Conservation (phyloP, 1,140 invertebrate species). For the Lethrus apterus region DNA sequence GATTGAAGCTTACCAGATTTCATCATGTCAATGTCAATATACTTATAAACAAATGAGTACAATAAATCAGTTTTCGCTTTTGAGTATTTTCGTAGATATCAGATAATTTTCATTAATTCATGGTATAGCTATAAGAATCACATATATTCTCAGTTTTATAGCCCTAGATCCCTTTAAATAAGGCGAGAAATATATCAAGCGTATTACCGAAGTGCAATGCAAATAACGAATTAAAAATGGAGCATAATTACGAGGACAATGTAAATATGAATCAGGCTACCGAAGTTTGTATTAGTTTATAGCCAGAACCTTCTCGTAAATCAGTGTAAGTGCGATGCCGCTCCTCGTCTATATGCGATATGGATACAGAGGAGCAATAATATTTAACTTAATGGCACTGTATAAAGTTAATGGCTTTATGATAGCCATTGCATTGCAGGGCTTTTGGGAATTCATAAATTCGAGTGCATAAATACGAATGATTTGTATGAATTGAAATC, state of each 20-base stretch:
- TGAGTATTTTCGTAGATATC: too few species aligned
- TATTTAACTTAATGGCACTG: constrained; percentile 30
- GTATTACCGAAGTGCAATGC: too few species aligned
- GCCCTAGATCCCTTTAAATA: too few species aligned
- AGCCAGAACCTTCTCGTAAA: constrained; percentile 24
- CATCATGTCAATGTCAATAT: too few species aligned
- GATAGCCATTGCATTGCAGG: constrained; percentile 26
- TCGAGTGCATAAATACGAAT: constrained; percentile 19
- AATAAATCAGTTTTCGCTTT: too few species aligned
- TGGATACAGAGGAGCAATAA: constrained; percentile 25
- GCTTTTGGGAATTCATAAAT: constrained; percentile 22
- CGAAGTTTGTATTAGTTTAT: constrained; percentile 25
- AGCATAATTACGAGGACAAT: constrained; percentile 7
- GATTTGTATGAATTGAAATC: constrained; percentile 17
- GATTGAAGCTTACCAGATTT: too few species aligned
- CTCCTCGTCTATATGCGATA: constrained; percentile 17
- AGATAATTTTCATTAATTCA: too few species aligned
- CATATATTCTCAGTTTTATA: too few species aligned
- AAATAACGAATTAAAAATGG: too few species aligned
- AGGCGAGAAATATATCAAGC: too few species aligned
- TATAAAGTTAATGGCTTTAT: constrained; percentile 31
- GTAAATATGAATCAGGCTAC: constrained; percentile 17
- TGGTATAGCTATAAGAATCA: too few species aligned
- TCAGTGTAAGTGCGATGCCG: constrained; percentile 21
- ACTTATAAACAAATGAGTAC: too few species aligned